Base-by-base conservation (phyloP, 37 sponge, comb jelly and placozoan genomes). In the Cliona cf. orientalis region DNA sequence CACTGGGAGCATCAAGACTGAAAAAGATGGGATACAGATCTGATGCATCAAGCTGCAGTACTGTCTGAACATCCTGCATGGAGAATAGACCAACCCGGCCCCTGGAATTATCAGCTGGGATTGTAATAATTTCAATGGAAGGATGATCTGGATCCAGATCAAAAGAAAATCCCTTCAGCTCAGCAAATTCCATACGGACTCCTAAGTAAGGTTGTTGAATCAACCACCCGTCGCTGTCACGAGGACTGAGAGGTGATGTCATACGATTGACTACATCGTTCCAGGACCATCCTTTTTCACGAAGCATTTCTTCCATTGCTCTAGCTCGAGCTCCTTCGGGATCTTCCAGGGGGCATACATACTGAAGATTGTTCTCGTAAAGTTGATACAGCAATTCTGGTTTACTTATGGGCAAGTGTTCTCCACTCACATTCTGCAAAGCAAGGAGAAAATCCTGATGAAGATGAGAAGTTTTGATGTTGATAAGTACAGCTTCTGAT, bases 311-410 rank as follows among this genome's bases (percentile, higher is more conserved):
- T 35, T 73, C 61, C 86, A 84, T 85, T 59, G 85, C 86, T 71
- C 63, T 7, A 1, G 42, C 2, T 31, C 55, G 69, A 29, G 77
- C 57, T 26, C 5, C 83, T 14, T 57, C 67, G 3, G 80, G 40
- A 22, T 82, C 79, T 58, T 78, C 84, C 7, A 83, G 26, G 5
- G 49, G 66, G 39, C 56, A 49, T 0, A 78, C 2, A 23, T 42
- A 32, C 0, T 74, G 87, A 32, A 91, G 66, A 25, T 87, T 76
- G 74, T 91, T 87, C 70, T 91, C 92, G 74, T 91, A 91, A 14
- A 91, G 64, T 58, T 91, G 92, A 53, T 91, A 91, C 33, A 66
- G 42, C 25, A 91, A 39, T 36, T 91, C 92, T 41, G 67, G 19
- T 23, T 58, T 17, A 38, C 21, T 64, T 1, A 91, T 23, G 0